Evolutionary conservation across 2,888 invertebrate genomes (phyloP).

Genomic region (Calephelis perditalis): DNA sequence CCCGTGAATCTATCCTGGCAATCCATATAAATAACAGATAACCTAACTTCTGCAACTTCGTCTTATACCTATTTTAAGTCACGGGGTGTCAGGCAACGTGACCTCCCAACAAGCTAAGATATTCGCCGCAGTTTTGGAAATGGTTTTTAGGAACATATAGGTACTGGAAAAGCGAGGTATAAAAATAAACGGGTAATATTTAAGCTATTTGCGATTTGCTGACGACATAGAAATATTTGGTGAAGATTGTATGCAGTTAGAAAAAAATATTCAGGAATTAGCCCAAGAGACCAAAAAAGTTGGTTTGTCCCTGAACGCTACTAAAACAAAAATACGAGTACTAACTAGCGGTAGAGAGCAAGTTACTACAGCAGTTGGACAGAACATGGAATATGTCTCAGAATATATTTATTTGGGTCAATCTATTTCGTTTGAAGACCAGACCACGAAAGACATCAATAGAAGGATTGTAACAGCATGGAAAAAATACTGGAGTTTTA

Average conservation of each 20-base stretch:
- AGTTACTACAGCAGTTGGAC: not conserved
- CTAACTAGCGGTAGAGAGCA: not conserved
- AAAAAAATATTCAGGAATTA: not conserved
- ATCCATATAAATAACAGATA: too few species aligned
- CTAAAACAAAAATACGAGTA: constrained; percentile 8
- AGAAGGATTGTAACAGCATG: not conserved
- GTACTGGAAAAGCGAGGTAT: too few species aligned
- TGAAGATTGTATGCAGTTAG: not conserved
- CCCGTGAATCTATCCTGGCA: too few species aligned
- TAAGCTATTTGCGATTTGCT: not conserved
- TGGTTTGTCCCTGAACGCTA: not conserved
- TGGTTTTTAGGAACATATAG: too few species aligned
- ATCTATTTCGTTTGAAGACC: constrained; percentile 1
- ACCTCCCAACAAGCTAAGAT: too few species aligned
- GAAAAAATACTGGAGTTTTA: constrained; percentile 5
- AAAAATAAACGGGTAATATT: too few species aligned
- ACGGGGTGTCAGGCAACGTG: too few species aligned
- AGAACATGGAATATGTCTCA: constrained; percentile 3
- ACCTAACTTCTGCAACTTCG: too few species aligned
- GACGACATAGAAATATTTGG: constrained; percentile 4
- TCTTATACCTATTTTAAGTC: too few species aligned
- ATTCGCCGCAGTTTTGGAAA: too few species aligned
- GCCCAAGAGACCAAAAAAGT: not conserved
- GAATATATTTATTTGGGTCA: constrained; percentile 11
- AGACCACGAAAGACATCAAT: not conserved